Conservation (phyloP, 2,113 vertebrate genomes). For the Mustela lutreola region DNA sequence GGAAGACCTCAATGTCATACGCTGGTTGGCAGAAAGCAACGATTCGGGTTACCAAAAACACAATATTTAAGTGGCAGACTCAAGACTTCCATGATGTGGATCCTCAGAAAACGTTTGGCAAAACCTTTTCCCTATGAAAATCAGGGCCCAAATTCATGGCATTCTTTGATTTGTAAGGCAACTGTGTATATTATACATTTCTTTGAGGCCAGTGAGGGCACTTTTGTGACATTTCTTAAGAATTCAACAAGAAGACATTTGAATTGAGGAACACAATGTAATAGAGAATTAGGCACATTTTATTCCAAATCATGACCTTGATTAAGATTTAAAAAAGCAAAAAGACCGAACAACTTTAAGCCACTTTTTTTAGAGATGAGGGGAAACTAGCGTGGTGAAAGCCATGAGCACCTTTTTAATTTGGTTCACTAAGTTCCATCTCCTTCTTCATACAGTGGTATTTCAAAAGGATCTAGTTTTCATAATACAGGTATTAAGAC, state of each 20-base stretch:
- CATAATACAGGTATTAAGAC: neutral
- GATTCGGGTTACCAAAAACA: neutral
- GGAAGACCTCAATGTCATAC: neutral
- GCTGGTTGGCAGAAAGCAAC: slow-evolving; percentile 42
- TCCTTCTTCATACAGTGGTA: neutral
- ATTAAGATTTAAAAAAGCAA: slow-evolving; percentile 13
- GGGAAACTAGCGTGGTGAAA: neutral
- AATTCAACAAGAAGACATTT: slow-evolving; percentile 46
- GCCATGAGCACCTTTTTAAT: neutral
- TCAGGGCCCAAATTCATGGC: slow-evolving; percentile 30
- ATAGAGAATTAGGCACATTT: slow-evolving; percentile 58
- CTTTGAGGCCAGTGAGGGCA: slow-evolving; percentile 50
- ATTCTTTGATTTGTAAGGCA: slow-evolving; percentile 72
- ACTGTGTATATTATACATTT: slow-evolving; percentile 31
- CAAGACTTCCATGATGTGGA: neutral
- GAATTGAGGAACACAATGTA: slow-evolving; percentile 50
- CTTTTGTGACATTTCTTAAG: slow-evolving; percentile 31
- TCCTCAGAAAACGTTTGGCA: slow-evolving; percentile 44
- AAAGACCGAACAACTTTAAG: neutral
- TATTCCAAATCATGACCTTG: slow-evolving; percentile 47
- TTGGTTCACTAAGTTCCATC: neutral
- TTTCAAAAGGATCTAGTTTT: slow-evolving; percentile 42
- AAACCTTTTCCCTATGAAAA: slow-evolving; percentile 59
- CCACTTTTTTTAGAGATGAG: neutral
- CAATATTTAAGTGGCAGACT: slow-evolving; percentile 20